Evolutionary conservation across 2,888 invertebrate species (phyloP).

Genomic region (Baccha elongata): DNA sequence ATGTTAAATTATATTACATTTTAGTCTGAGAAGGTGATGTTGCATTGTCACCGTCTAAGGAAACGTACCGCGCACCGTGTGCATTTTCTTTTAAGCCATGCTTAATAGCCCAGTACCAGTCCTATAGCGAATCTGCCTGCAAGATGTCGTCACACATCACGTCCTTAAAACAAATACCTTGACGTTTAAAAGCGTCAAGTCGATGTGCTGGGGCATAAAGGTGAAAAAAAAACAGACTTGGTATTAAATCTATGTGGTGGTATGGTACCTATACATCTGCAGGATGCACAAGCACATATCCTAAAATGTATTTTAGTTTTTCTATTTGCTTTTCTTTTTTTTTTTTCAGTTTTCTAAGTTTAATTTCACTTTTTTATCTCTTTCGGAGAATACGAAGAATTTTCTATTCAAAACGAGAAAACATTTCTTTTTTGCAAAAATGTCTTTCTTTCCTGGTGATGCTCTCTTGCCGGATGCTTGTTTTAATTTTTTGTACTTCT

Average conservation of each 20-base stretch:
- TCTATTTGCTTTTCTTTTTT: slow-evolving; percentile 6
- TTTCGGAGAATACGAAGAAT: slow-evolving; percentile 1
- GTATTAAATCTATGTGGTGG: slow-evolving; percentile 18
- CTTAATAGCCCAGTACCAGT: slow-evolving; percentile 56
- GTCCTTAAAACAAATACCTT: slow-evolving; percentile 11
- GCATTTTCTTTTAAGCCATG: slow-evolving; percentile 13
- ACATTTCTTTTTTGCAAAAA: slow-evolving; percentile 5
- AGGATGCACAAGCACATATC: slow-evolving; percentile 48
- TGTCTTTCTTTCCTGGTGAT: slow-evolving; percentile 10
- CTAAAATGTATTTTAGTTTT: slow-evolving; percentile 32
- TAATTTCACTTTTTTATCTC: slow-evolving; percentile 6
- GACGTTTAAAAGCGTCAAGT: slow-evolving; percentile 54
- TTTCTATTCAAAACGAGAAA: slow-evolving; percentile 43
- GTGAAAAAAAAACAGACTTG: slow-evolving; percentile 57
- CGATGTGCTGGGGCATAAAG: slow-evolving; percentile 48
- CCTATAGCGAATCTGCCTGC: slow-evolving; percentile 64
- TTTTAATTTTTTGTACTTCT: slow-evolving; percentile 19
- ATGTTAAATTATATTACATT: slow-evolving; percentile 67
- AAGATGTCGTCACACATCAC: slow-evolving; percentile 47
- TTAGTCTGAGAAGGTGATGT: slow-evolving; percentile 12
- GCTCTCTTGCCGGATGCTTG: slow-evolving; percentile 13
- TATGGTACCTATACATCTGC: slow-evolving; percentile 61
- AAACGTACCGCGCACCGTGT: not conserved
- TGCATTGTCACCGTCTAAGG: not conserved
- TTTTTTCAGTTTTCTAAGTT: slow-evolving; percentile 15